Conservation (phyloP, 1,140 invertebrate species). For the Atta texana region DNA sequence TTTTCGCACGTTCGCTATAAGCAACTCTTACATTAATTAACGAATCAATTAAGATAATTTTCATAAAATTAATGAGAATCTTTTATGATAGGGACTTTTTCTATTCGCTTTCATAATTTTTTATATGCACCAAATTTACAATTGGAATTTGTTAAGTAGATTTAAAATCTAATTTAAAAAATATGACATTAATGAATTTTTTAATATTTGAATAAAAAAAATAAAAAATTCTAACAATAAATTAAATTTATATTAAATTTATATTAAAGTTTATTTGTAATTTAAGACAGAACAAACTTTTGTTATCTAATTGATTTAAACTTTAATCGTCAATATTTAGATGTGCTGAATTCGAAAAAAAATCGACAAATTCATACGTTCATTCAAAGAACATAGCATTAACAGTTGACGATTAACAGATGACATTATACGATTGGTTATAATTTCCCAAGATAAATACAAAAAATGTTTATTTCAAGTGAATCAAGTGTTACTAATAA, state of each 20-base stretch:
- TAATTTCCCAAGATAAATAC: neutral
- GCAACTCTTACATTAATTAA: neutral
- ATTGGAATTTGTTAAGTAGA: neutral
- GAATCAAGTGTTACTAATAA: neutral
- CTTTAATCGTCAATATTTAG: neutral
- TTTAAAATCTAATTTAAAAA: neutral
- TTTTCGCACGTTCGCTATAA: conserved; percentile 64
- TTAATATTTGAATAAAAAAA: neutral
- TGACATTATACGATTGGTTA: neutral
- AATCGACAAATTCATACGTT: neutral
- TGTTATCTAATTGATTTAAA: neutral
- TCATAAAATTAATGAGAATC: neutral
- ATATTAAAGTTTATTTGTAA: neutral
- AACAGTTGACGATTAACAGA: neutral
- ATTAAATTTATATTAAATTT: neutral
- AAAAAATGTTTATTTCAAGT: neutral
- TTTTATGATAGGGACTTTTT: neutral
- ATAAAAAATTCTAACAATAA: neutral
- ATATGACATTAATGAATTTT: neutral
- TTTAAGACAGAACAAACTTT: neutral
- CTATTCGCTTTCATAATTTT: neutral
- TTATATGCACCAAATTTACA: neutral
- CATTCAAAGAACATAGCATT: neutral
- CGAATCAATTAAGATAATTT: conserved; percentile 39
- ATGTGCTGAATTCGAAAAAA: neutral